Percentiles rank a stretch among this genome's conserved stretches.
Conservation (phyloP, 2,888 invertebrate genomes). For the Drosophila neutralis region DNA sequence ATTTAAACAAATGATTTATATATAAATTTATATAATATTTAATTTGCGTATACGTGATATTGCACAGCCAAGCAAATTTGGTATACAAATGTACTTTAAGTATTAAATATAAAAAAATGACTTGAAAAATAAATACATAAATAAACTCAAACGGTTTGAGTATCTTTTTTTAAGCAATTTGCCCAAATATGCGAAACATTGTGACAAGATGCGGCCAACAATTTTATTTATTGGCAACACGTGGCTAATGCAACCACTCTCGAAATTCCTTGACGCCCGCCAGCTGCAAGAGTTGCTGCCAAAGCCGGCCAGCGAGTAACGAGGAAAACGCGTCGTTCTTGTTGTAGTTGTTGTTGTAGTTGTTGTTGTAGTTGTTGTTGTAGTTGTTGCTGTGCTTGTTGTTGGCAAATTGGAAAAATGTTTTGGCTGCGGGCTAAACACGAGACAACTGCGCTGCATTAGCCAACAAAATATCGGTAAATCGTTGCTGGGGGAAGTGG, state of each 20-base stretch:
- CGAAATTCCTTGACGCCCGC: constrained; percentile 49
- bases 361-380: neutral
- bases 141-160: neutral
- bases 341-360: neutral
- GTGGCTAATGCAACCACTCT: constrained; percentile 48
- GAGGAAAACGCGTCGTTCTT: constrained; percentile 22
- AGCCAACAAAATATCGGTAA: constrained; percentile 28
- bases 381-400: constrained; percentile 9
- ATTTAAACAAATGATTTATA: neutral
- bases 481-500: constrained; percentile 10
- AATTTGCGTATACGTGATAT: neutral
- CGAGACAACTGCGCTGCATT: constrained; percentile 36
- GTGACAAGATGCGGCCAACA: constrained; percentile 54
- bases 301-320: constrained; percentile 22
- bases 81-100: neutral
- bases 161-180: constrained; percentile 1
- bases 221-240: constrained; percentile 58
- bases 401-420: constrained; percentile 56
- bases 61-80: neutral
- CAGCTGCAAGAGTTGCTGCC: constrained; percentile 43
- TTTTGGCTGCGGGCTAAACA: constrained; percentile 35
- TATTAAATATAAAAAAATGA: too few relatives aligned
- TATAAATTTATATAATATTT: too few relatives aligned
- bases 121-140: too few relatives aligned
- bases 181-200: constrained; percentile 45